Evolutionary conservation across 2,797 vertebrate genomes (phyloP).

Genomic region (Sciurus carolinensis): DNA sequence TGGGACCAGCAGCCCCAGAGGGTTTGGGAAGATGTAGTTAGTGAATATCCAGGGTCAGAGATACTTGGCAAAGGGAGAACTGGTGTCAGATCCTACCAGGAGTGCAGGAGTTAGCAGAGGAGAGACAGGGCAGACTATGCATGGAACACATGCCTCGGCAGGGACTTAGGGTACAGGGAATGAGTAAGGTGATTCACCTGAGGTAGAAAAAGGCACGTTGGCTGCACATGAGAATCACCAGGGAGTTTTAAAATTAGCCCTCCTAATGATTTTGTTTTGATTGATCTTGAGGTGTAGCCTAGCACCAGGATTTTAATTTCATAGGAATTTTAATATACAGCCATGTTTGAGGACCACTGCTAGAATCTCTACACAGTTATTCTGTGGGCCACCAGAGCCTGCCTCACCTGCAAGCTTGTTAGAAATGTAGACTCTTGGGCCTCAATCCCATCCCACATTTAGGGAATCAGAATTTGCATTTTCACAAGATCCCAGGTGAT

Average conservation of each 20-base stretch:
- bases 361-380: neutral
- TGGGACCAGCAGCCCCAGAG: neutral
- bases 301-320: neutral
- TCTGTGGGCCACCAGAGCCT: neutral
- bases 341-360: neutral
- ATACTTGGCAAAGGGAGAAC: neutral
- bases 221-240: neutral
- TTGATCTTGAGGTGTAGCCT: neutral
- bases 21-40: neutral
- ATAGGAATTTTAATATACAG: neutral
- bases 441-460: neutral
- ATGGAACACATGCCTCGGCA: neutral
- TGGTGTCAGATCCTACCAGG: neutral
- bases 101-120: neutral
- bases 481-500: neutral
- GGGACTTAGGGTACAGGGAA: neutral
- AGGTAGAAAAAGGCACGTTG: constrained; percentile 29
- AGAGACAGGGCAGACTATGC: neutral
- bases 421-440: neutral
- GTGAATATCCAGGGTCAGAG: neutral
- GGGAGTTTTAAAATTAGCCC: neutral
- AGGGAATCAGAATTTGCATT: constrained; percentile 16
- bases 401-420: neutral
- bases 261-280: constrained; percentile 15
- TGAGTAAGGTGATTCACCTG: neutral